phyloP scores from a whole-genome alignment of 2,113 vertebrate species.

The Tangachromis dhanisi region DNA sequence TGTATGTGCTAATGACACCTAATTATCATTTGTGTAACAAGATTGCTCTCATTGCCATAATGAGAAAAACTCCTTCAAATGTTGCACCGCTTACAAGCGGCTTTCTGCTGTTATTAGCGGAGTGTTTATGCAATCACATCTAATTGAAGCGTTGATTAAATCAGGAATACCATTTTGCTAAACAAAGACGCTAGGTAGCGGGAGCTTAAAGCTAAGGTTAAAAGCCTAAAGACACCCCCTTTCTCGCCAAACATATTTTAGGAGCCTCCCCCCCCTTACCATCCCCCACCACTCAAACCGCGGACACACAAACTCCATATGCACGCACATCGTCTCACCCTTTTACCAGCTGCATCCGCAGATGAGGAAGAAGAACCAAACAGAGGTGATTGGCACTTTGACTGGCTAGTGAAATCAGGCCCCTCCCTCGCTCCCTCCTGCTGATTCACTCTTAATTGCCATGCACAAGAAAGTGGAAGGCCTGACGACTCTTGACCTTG shows the following conservation, averaged over 20 bases:
- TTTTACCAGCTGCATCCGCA: neutral
- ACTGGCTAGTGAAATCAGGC: conserved; percentile 50
- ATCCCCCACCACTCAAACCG: neutral
- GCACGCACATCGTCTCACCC: neutral
- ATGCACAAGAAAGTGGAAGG: conserved; percentile 42
- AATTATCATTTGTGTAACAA: conserved; percentile 77
- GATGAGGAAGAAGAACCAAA: conserved; percentile 45
- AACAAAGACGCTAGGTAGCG: conserved; percentile 50
- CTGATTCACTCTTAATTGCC: conserved; percentile 60
- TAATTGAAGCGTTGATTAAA: conserved; percentile 78
- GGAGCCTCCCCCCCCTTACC: neutral
- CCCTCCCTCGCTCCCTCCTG: conserved; percentile 12
- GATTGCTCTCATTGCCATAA: conserved; percentile 70
- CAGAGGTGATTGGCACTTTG: conserved; percentile 58
- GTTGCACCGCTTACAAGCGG: conserved; percentile 54
- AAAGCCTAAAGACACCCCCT: neutral
- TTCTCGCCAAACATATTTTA: neutral
- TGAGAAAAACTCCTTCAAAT: conserved; percentile 72
- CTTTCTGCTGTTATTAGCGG: conserved; percentile 65
- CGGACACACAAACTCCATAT: no score
- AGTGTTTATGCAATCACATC: conserved; percentile 74
- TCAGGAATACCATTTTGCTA: conserved; percentile 59
- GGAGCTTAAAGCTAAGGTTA: conserved; percentile 16
- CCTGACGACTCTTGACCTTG: conserved; percentile 64
- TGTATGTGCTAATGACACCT: conserved; percentile 73